Evolutionary conservation across 35 echinoderm and acorn worm species (phyloP).

Genomic region (Anneissia japonica): DNA sequence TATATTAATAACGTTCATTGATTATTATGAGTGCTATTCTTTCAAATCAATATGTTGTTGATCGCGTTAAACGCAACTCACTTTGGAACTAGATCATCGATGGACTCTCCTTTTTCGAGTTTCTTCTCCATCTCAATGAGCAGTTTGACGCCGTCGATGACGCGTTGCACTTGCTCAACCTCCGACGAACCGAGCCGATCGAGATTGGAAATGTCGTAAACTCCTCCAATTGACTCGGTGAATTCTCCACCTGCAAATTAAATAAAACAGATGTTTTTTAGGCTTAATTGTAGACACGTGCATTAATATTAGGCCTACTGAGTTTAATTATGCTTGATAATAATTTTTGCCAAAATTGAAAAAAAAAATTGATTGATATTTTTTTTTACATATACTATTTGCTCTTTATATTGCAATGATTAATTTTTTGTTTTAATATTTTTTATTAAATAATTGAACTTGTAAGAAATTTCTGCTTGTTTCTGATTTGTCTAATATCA

Average conservation of each 20-base stretch:
- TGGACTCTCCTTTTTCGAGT: constrained; percentile 44
- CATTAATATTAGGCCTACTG: too few species aligned
- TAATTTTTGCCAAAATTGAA: too few species aligned
- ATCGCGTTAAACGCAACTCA: neutral
- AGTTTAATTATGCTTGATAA: too few species aligned
- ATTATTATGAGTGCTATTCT: neutral
- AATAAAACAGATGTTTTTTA: neutral
- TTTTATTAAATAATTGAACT: too few species aligned
- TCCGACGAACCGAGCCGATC: constrained; percentile 51
- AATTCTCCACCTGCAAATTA: constrained; percentile 36
- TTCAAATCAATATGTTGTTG: neutral
- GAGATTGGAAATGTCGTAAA: constrained; percentile 56
- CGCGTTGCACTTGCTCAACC: constrained; percentile 46
- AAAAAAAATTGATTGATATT: too few species aligned
- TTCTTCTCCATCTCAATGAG: constrained; percentile 60
- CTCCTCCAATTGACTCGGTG: constrained; percentile 40
- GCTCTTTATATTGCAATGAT: too few species aligned
- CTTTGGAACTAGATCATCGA: constrained; percentile 45
- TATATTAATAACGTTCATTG: neutral
- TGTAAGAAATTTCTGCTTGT: too few species aligned
- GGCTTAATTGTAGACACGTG: too few species aligned
- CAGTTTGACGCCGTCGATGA: constrained; percentile 51
- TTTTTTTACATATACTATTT: too few species aligned
- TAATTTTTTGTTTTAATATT: too few species aligned
- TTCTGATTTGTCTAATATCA: too few species aligned